These are phyloP conservation scores for Semicossyphus pulcher DNA, from an alignment of 2,113 vertebrate genomes.

Conservation along the genomic window DNA sequence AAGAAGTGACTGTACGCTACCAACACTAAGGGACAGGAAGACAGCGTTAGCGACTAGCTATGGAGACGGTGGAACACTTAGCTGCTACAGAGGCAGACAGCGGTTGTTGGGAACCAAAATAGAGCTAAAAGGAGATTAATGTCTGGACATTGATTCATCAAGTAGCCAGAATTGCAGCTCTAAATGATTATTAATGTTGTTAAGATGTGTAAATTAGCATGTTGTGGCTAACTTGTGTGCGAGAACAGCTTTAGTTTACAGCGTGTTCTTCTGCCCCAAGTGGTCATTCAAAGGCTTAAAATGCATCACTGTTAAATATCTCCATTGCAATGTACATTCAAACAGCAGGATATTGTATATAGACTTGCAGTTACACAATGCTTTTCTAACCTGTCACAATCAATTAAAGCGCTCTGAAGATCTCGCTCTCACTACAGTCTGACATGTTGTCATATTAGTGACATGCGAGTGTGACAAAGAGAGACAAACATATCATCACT, in stretches of 20 bases:
- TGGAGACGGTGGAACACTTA: not conserved
- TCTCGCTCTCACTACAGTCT: not conserved
- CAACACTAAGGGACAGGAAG: not conserved
- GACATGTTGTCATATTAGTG: constrained; percentile 5
- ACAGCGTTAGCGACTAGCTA: not conserved
- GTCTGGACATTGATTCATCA: too few species aligned
- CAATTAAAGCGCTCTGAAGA: not conserved
- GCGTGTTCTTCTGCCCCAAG: too few species aligned
- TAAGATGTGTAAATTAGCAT: too few species aligned
- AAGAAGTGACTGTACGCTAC: not conserved
- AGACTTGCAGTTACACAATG: not conserved
- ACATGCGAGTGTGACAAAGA: constrained; percentile 11
- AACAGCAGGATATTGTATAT: not conserved
- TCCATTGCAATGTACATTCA: too few species aligned
- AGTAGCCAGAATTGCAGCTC: not conserved
- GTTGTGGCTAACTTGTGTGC: too few species aligned
- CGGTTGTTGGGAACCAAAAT: not conserved
- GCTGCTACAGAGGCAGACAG: not conserved
- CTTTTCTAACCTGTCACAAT: not conserved
- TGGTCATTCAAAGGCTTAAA: too few species aligned
- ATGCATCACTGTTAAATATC: too few species aligned
- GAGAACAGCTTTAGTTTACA: too few species aligned
- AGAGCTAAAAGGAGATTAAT: too few species aligned
- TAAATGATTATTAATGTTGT: not conserved
- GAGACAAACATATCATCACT: constrained; percentile 20